phyloP scores from a whole-genome alignment of 1,140 invertebrate species.

The Brachionus koreanus region DNA sequence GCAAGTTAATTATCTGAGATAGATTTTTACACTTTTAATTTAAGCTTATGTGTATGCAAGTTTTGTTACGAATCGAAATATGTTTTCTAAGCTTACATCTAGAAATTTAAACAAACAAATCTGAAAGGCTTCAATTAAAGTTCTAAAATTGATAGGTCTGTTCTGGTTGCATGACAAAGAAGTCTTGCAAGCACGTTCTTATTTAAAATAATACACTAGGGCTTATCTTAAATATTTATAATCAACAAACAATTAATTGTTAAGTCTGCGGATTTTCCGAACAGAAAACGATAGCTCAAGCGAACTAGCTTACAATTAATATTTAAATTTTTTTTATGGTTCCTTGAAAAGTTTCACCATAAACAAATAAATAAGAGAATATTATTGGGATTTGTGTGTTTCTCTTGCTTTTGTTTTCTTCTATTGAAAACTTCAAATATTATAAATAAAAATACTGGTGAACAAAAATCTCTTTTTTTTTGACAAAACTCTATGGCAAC shows the following conservation, averaged over 20 bases:
- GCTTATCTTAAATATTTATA: not conserved
- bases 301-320: not conserved
- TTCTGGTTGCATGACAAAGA: not conserved
- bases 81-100: not conserved
- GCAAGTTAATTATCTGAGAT: not conserved
- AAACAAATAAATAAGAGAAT: not conserved
- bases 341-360: conserved; percentile 10
- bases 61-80: not conserved
- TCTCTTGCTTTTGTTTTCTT: conserved; percentile 8
- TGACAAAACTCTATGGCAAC: conserved; percentile 31
- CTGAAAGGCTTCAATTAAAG: not conserved
- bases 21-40: not conserved
- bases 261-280: not conserved
- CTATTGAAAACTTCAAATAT: not conserved
- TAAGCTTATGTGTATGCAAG: not conserved
- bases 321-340: conserved; percentile 7
- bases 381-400: conserved; percentile 27
- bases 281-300: not conserved
- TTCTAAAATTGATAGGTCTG: not conserved
- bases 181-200: not conserved
- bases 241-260: not conserved
- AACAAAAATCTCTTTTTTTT: not conserved
- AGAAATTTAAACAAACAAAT: not conserved
- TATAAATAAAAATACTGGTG: conserved; percentile 16
- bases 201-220: not conserved